Conservation (phyloP, 2,888 invertebrate genomes). For the Amphipyra tragopoginis region DNA sequence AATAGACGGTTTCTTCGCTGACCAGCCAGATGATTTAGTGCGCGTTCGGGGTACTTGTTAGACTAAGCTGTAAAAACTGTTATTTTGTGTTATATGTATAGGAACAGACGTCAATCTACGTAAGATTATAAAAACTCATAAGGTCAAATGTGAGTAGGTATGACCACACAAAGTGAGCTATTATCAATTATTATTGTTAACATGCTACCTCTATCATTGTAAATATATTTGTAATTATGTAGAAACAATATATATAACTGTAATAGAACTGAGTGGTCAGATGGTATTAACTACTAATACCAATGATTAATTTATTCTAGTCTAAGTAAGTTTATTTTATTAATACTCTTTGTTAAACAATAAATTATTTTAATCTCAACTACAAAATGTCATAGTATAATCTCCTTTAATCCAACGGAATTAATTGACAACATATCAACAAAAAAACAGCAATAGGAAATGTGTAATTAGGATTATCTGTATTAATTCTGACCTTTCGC, state of each 20-base stretch:
- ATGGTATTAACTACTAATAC: not conserved
- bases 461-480: too few relatives aligned
- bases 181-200: too few relatives aligned
- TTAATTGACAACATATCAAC: too few relatives aligned
- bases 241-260: too few relatives aligned
- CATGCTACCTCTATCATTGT: not conserved
- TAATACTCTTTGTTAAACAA: not conserved
- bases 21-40: constrained; percentile 80
- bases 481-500: too few relatives aligned
- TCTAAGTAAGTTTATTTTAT: constrained; percentile 2
- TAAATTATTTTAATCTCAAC: too few relatives aligned
- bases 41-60: constrained; percentile 69
- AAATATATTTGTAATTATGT: not conserved
- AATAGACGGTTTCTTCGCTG: constrained; percentile 82
- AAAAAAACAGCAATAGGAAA: too few relatives aligned
- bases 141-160: too few relatives aligned
- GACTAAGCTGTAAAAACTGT: constrained; percentile 20
- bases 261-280: too few relatives aligned
- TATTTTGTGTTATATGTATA: constrained; percentile 3
- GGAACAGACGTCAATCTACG: too few relatives aligned
- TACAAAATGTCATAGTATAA: not conserved
- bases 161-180: too few relatives aligned
- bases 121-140: not conserved
- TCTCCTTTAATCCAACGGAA: constrained; percentile 10
- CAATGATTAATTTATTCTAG: constrained; percentile 30